phyloP scores from a whole-genome alignment of 2,113 vertebrate genomes.

The Stictonetta naevosa region DNA sequence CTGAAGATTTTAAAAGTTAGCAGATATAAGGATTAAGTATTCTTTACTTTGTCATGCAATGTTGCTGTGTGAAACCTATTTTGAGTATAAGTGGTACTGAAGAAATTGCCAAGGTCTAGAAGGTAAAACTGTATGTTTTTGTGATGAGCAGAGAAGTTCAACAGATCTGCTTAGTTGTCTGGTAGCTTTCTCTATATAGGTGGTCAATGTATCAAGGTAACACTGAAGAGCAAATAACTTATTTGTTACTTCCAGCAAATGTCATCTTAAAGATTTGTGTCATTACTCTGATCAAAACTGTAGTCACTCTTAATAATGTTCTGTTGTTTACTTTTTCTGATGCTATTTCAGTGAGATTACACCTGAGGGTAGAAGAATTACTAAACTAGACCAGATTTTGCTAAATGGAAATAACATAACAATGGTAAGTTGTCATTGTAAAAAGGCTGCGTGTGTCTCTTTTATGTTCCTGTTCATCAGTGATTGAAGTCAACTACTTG shows the following conservation, averaged over 20 bases:
- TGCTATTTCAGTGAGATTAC: slow-evolving; percentile 89
- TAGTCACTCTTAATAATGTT: not conserved
- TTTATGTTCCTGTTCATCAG: not conserved
- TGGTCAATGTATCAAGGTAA: not conserved
- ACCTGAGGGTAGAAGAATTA: slow-evolving; percentile 95
- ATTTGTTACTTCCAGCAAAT: not conserved
- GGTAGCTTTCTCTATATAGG: not conserved
- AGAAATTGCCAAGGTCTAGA: not conserved
- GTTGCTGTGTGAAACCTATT: not conserved
- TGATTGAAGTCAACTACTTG: not conserved
- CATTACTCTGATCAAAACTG: not conserved
- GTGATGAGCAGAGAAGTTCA: not conserved
- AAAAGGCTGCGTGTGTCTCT: not conserved
- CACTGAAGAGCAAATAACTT: not conserved
- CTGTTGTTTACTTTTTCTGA: not conserved
- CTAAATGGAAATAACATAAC: slow-evolving; percentile 99
- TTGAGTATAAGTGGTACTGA: not conserved
- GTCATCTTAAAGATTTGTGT: not conserved
- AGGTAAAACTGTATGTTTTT: not conserved
- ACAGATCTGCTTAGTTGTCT: not conserved
- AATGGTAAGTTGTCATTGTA: slow-evolving; percentile 82
- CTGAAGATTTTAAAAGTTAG: not conserved
- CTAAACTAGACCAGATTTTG: slow-evolving; percentile 97
- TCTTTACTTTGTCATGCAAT: not conserved
- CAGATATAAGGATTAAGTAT: not conserved